Conservation (phyloP, 2,113 vertebrate species). For the Naja naja region DNA sequence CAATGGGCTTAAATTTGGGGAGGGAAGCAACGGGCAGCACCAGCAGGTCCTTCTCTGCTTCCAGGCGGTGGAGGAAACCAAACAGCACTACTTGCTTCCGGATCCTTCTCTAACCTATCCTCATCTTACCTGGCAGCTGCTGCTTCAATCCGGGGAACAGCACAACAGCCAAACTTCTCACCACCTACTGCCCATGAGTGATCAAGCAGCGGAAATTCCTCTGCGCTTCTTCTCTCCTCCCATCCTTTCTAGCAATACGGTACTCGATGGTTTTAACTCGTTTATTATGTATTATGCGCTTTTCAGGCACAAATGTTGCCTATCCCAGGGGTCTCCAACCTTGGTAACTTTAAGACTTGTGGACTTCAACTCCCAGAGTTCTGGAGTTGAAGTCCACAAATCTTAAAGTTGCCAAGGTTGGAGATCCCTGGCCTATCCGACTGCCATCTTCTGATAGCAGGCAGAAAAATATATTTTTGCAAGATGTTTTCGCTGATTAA, state of each 20-base stretch:
- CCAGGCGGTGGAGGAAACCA: not conserved
- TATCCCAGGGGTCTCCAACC: too few relatives aligned
- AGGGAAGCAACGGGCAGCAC: not conserved
- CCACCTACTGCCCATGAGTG: accelerated
- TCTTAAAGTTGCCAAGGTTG: too few relatives aligned
- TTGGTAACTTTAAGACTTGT: too few relatives aligned
- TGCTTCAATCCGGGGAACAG: not conserved
- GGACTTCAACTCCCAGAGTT: too few relatives aligned
- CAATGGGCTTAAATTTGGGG: not conserved
- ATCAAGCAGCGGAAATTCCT: not conserved
- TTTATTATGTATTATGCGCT: not conserved
- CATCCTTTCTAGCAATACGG: not conserved
- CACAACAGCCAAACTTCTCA: not conserved
- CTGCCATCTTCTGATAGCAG: too few relatives aligned
- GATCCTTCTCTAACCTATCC: not conserved
- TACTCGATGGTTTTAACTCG: not conserved
- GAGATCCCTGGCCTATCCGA: too few relatives aligned
- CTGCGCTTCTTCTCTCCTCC: not conserved
- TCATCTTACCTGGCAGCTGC: not conserved
- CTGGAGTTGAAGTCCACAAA: too few relatives aligned
- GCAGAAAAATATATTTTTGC: too few relatives aligned
- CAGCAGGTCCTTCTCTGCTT: not conserved
- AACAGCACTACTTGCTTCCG: not conserved
- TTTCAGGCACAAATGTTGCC: not conserved
- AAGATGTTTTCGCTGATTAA: too few relatives aligned